A percentile compares a stretch with the other conserved stretches of the same genome.
Evolutionary conservation across 2,888 invertebrate species (phyloP).

Genomic region (Hyposoter dolosus): DNA sequence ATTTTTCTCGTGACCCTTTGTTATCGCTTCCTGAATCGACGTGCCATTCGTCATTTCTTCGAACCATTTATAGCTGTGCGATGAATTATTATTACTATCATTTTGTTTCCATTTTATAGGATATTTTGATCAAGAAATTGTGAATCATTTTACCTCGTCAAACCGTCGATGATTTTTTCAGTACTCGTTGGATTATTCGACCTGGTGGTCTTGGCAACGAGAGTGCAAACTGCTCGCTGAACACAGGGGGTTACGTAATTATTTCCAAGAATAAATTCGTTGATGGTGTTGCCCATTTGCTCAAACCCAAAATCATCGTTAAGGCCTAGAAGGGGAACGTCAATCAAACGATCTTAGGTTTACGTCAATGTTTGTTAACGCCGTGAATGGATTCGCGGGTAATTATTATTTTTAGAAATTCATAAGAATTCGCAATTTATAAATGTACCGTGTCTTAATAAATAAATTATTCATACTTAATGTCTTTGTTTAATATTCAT

Average conservation of each 20-base stretch:
- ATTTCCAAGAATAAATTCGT: conserved; percentile 80
- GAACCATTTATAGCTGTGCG: conserved; percentile 85
- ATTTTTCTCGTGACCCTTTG: conserved; percentile 81
- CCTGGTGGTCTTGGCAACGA: conserved; percentile 77
- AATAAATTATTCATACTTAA: background rate
- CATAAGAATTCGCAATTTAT: too few species aligned
- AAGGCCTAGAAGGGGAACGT: conserved; percentile 71
- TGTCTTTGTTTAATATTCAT: background rate
- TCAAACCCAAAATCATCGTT: conserved; percentile 72
- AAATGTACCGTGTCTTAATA: background rate
- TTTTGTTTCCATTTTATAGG: background rate
- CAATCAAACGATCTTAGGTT: background rate
- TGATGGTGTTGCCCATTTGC: conserved; percentile 77
- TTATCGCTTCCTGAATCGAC: conserved; percentile 85
- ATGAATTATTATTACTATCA: too few species aligned
- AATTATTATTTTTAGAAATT: too few species aligned
- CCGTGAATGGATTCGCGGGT: too few species aligned
- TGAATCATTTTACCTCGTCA: conserved; percentile 77
- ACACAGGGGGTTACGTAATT: conserved; percentile 81
- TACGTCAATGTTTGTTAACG: background rate
- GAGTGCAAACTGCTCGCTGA: conserved; percentile 82
- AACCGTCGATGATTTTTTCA: conserved; percentile 84
- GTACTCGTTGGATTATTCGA: conserved; percentile 78
- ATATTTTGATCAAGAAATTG: background rate
- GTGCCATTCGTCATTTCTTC: conserved; percentile 85